These are phyloP conservation scores for Mobula hypostoma DNA, from an alignment of 2,113 vertebrate species.

Conservation along the genomic window DNA sequence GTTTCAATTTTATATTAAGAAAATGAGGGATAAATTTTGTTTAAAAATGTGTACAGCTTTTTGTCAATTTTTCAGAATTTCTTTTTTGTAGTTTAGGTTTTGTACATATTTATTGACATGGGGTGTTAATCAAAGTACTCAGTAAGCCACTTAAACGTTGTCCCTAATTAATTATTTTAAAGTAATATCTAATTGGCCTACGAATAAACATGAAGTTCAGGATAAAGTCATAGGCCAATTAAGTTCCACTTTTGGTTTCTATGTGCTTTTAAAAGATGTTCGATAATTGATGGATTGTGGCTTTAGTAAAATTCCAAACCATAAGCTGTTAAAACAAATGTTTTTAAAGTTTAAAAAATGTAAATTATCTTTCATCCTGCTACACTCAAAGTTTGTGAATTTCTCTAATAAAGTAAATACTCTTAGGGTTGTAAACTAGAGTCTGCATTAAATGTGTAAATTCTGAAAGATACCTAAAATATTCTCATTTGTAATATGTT, in stretches of 20 bases:
- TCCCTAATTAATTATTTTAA: neutral
- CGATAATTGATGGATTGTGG: neutral
- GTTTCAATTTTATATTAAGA: constrained; percentile 23
- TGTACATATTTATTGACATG: constrained; percentile 35
- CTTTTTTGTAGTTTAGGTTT: constrained; percentile 14
- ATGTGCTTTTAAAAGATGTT: neutral
- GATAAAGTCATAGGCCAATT: neutral
- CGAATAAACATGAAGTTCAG: neutral
- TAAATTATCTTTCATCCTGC: constrained; percentile 9
- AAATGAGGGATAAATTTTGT: neutral
- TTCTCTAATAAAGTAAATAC: constrained; percentile 6
- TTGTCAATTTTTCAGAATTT: constrained; percentile 3
- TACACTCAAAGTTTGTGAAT: neutral
- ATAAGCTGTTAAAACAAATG: neutral
- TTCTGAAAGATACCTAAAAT: neutral
- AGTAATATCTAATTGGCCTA: neutral
- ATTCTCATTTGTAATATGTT: neutral
- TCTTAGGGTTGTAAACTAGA: neutral
- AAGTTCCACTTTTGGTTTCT: neutral
- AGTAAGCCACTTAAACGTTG: neutral
- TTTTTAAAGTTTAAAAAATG: constrained; percentile 5
- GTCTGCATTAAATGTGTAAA: neutral
- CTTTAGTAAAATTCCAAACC: neutral
- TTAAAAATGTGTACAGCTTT: constrained; percentile 1
- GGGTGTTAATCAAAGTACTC: neutral